Evolutionary conservation across 2,888 invertebrate genomes (phyloP), one percentile per base, ranked within the genome.

Genomic region (Temnothorax rugatulus): DNA sequence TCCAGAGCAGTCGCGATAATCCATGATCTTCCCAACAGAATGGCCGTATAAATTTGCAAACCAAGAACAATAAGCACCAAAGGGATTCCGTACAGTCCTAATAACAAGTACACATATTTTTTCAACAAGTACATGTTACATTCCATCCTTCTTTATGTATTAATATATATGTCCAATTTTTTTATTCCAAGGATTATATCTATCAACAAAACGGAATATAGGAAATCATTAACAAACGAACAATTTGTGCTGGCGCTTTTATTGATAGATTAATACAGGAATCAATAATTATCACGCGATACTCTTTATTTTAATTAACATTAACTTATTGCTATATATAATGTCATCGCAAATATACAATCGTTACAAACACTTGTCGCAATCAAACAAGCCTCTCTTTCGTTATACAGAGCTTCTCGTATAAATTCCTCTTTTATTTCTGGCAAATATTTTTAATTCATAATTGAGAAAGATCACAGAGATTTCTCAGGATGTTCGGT

Each of bases 21-120:
- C 98, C 98, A 98, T 93, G 98, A 97, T 90, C 96, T 96, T 0
- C 98, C 98, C 25, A 98, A 95, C 57, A 98, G 95, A 50, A 96
- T 96, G 0, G 98, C 98, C 0, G 98, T 98, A 93, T 98, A 98
- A 74, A 98, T 96, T 95, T 98, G 98, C 68, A 97, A 94, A 0
- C 96, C 95, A 86, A 97, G 96, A 63, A 98, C 96, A 3, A 96
- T 92, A 47, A 97, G 87, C 61, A 97, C 96, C 86, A 98, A 91
- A 0, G 97, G 96, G 47, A 97, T 95, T 0, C 97, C 98, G 88
- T 97, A 96, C 89, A 96, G 95, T 73, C 97, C 97, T 97, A 87
- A 85, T 71, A 5, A 69, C 4, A 47, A 7, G 44, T 25, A 68
- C 4, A 57, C 34, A 38, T 52, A 76, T 52, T 64, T 77, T 52